phyloP scores from a whole-genome alignment of 2,113 vertebrate genomes.

The Cervus canadensis region DNA sequence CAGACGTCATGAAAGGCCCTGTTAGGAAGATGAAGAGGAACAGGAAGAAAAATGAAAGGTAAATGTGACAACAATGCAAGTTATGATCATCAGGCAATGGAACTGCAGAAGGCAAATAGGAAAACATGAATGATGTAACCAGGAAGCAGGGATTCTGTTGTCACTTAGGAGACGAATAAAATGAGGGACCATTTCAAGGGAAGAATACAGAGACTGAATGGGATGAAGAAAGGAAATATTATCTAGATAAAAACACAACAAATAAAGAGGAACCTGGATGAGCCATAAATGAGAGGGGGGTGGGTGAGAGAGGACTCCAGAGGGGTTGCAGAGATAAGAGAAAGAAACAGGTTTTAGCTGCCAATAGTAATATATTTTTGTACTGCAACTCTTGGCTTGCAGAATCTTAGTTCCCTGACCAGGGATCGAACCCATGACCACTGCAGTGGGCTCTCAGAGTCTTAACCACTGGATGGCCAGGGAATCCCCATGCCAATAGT shows the following conservation, averaged over 20 bases:
- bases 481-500: background rate
- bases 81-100: rapidly evolving
- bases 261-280: background rate
- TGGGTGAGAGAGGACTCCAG: background rate
- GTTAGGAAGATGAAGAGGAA: background rate
- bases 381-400: background rate
- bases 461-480: background rate
- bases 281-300: background rate
- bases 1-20: background rate
- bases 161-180: background rate
- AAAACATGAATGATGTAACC: background rate
- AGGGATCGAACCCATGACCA: background rate
- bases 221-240: rapidly evolving
- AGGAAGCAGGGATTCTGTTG: rapidly evolving
- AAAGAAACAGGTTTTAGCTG: background rate
- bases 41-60: background rate
- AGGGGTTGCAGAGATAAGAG: background rate
- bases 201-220: background rate
- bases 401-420: background rate
- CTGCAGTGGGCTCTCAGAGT: background rate
- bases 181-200: background rate
- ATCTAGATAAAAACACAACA: background rate
- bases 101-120: background rate
- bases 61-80: background rate
- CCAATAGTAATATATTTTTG: background rate